Conservation (phyloP, 2,113 vertebrate genomes). For the Podiceps cristatus region DNA sequence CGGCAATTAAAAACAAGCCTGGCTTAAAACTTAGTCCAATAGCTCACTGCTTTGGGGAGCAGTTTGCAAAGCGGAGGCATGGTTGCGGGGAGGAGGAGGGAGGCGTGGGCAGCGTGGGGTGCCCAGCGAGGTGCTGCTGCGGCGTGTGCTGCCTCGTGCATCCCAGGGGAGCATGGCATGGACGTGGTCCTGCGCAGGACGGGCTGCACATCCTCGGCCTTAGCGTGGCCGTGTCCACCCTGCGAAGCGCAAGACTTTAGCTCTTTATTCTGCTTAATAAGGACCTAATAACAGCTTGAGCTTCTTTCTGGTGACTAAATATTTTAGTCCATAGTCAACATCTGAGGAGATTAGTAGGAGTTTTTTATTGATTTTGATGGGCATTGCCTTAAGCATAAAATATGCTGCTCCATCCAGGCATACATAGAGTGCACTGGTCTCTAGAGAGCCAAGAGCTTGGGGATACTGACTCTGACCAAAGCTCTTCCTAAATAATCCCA, state of each 20-base stretch:
- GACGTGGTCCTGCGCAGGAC: neutral
- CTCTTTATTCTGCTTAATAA: neutral
- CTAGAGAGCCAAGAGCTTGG: neutral
- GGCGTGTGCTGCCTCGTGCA: rapidly evolving
- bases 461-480: neutral
- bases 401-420: neutral
- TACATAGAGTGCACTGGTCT: rapidly evolving
- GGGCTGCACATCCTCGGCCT: rapidly evolving
- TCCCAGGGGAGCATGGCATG: rapidly evolving
- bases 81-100: neutral
- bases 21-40: neutral
- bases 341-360: neutral
- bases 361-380: neutral
- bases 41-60: neutral
- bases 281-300: neutral
- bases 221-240: rapidly evolving
- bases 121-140: neutral
- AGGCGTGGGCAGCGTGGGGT: neutral
- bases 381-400: neutral
- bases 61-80: neutral
- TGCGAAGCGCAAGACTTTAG: neutral
- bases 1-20: neutral
- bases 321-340: neutral
- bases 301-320: neutral
- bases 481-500: neutral